Evolutionary conservation across 2,113 vertebrate genomes (phyloP), one percentile per base, ranked within the genome.

Genomic region (Datnioides undecimradiatus): DNA sequence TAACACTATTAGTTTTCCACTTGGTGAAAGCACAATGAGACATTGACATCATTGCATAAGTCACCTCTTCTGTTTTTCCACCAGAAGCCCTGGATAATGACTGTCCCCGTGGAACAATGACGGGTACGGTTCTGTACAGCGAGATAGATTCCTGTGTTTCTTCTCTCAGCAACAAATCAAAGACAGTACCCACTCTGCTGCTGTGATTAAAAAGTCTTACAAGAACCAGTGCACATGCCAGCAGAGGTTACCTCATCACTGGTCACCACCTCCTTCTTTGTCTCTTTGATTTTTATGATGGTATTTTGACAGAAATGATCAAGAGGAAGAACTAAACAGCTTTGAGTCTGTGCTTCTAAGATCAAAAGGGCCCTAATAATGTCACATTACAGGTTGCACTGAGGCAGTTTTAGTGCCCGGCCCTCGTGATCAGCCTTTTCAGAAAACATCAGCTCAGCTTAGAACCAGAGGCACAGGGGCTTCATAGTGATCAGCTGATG

Each of bases 321-420:
- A 93, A 93, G 89, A 77, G 73, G 48, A 55, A 63, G 81, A 82
- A 85, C 88, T 91, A 91, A 93, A 89, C 76, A 67, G 86, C 75
- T 91, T 29, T 25, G 87, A 93, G 86, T 76, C 76, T 59, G 43
- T 74, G 86, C 82, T 87, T 89, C 79, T 60, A 54, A 92, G 92
- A 94, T 94, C 93, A 93, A 93, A 94, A 79, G 79, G 60, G 58
- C 29, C 29, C 82, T 77, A 86, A 87, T 92, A 85, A 93, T 84
- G 87, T 89, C 73, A 90, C 73, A 90, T 94, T 91, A 91, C 90
- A 92, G 90, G 91, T 92, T 90, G 88, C 84, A 87, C 83, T 40
- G 78, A 84, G 70, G 90, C 83, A 80, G 86, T 88, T 90, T 88
- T 90, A 89, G 76, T 73, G 79, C 82, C 73, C 62, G 11, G 82